These are phyloP conservation scores for Halcyon smyrnensis DNA, from an alignment of 2,797 vertebrate genomes.

Conservation along the genomic window DNA sequence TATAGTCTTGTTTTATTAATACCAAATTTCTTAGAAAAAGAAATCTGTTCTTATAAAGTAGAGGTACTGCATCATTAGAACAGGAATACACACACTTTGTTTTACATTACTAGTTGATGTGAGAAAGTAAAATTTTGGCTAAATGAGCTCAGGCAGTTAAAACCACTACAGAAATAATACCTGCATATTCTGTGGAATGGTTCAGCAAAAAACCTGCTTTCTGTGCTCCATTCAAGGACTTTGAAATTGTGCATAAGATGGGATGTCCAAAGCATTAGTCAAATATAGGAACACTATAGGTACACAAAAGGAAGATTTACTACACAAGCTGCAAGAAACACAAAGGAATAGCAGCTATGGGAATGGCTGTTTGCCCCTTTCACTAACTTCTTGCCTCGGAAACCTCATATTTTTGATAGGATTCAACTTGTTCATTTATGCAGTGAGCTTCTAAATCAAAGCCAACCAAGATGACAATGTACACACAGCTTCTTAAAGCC, in stretches of 20 bases:
- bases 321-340: not conserved
- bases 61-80: not conserved
- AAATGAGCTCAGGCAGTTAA: not conserved
- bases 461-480: not conserved
- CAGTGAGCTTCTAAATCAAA: not conserved
- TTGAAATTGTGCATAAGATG: not conserved
- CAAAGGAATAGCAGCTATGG: not conserved
- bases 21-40: not conserved
- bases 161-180: not conserved
- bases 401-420: fast-evolving
- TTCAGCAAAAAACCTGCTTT: not conserved
- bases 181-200: not conserved
- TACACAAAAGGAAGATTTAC: not conserved
- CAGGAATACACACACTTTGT: not conserved
- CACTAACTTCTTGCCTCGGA: not conserved
- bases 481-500: not conserved
- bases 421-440: not conserved
- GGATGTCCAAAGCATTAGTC: no score
- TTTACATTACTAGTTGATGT: not conserved
- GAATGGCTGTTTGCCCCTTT: not conserved
- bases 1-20: not conserved
- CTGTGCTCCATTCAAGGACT: not conserved
- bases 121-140: not conserved
- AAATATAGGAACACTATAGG: not conserved
- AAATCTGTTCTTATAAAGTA: not conserved